These are phyloP conservation scores for Vespertilio murinus DNA, from an alignment of 2,797 vertebrate species.

Conservation along the genomic window DNA sequence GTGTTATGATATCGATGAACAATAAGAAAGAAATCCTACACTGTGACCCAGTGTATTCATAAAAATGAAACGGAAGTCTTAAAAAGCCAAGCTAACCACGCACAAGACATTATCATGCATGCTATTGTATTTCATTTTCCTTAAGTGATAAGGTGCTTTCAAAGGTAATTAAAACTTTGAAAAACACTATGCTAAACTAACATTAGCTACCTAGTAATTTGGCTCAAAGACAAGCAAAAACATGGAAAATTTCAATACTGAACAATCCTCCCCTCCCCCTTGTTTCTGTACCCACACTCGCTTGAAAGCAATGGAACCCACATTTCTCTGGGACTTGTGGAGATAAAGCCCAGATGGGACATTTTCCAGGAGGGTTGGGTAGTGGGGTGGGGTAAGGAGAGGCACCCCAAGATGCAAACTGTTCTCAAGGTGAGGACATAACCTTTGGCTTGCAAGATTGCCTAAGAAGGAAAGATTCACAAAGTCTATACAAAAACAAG, in stretches of 20 bases:
- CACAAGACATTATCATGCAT: not conserved
- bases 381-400: no score
- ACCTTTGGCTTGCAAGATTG: not conserved
- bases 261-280: not conserved
- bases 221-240: slow-evolving; percentile 7
- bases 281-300: not conserved
- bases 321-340: not conserved
- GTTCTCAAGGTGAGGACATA: not conserved
- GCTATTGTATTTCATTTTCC: not conserved
- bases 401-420: not conserved
- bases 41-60: not conserved
- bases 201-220: not conserved
- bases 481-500: not conserved
- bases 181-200: slow-evolving; percentile 13
- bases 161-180: not conserved
- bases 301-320: not conserved
- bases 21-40: not conserved
- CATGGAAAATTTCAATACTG: not conserved
- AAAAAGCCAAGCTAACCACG: not conserved
- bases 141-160: not conserved
- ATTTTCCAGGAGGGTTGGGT: not conserved
- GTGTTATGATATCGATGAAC: not conserved
- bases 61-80: not conserved
- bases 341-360: not conserved
- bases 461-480: not conserved